Percentiles rank a stretch among this genome's conserved stretches.
Conservation (phyloP, 2,888 invertebrate genomes). For the Tillus elongatus region DNA sequence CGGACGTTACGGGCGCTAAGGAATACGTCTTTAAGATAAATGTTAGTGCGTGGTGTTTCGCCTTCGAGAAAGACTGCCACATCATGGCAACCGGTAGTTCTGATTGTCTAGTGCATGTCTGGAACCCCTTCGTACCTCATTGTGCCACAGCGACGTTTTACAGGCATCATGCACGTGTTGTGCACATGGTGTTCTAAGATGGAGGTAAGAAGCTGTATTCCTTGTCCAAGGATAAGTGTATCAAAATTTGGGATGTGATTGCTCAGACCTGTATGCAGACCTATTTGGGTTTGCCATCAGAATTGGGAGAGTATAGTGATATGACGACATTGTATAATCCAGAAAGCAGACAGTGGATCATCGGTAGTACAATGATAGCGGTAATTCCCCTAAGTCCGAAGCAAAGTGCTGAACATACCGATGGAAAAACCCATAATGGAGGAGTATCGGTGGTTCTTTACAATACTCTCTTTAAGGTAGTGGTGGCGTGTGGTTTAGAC, state of each 20-base stretch:
- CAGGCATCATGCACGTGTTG: slow-evolving; percentile 64
- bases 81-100: slow-evolving; percentile 63
- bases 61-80: slow-evolving; percentile 47
- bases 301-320: slow-evolving; percentile 52
- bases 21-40: slow-evolving; percentile 51
- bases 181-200: slow-evolving; percentile 58
- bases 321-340: slow-evolving; percentile 50
- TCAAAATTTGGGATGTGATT: slow-evolving; percentile 70
- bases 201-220: slow-evolving; percentile 59
- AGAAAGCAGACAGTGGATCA: slow-evolving; percentile 51
- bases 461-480: slow-evolving; percentile 58
- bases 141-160: slow-evolving; percentile 54
- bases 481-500: slow-evolving; percentile 70
- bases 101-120: slow-evolving; percentile 60
- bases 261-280: slow-evolving; percentile 61
- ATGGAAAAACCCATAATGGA: slow-evolving; percentile 52
- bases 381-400: slow-evolving; percentile 52
- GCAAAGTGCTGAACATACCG: slow-evolving; percentile 57
- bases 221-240: slow-evolving; percentile 58
- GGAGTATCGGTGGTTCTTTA: slow-evolving; percentile 66
- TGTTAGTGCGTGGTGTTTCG: slow-evolving; percentile 56
- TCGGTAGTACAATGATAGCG: slow-evolving; percentile 58
- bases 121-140: slow-evolving; percentile 70
- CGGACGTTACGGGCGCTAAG: slow-evolving; percentile 50
- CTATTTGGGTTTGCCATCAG: slow-evolving; percentile 54